These are phyloP conservation scores for Stegostoma tigrinum DNA, from an alignment of 2,113 vertebrate genomes.

Conservation along the genomic window DNA sequence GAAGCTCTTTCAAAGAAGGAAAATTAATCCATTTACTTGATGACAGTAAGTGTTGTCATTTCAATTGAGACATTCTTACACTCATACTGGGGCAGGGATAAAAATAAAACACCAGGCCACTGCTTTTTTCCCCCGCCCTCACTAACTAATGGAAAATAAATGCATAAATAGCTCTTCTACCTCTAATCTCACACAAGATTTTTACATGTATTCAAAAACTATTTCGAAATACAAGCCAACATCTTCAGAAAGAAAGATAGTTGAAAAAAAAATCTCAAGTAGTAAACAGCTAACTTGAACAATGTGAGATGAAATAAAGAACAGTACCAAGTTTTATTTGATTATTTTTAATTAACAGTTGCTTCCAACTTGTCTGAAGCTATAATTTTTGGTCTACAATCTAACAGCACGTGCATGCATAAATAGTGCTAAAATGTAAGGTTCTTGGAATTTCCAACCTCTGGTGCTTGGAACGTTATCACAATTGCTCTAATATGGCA, in stretches of 20 bases:
- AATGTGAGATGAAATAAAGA: conserved; percentile 24
- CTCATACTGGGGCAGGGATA: background rate
- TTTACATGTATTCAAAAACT: background rate
- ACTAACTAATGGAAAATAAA: background rate
- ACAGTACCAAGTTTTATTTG: conserved; percentile 26
- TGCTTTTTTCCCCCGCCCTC: background rate
- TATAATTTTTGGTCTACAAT: conserved; percentile 34
- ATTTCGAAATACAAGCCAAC: background rate
- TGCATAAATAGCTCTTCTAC: background rate
- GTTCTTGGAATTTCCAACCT: conserved; percentile 30
- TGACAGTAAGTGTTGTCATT: background rate
- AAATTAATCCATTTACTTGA: background rate
- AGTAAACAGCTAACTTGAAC: background rate
- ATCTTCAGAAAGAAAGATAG: background rate
- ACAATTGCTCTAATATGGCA: conserved; percentile 34
- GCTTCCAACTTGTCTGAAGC: conserved; percentile 4
- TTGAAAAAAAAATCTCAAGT: background rate
- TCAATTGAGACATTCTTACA: background rate
- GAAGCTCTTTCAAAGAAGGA: background rate
- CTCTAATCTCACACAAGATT: background rate
- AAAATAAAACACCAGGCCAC: background rate
- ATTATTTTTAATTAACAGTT: conserved; percentile 33
- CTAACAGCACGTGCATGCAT: conserved; percentile 33
- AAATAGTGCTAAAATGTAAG: conserved; percentile 35
- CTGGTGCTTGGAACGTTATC: conserved; percentile 10